Evolutionary conservation across 2,888 invertebrate species (phyloP).

Genomic region (Amphiduros pacificus): DNA sequence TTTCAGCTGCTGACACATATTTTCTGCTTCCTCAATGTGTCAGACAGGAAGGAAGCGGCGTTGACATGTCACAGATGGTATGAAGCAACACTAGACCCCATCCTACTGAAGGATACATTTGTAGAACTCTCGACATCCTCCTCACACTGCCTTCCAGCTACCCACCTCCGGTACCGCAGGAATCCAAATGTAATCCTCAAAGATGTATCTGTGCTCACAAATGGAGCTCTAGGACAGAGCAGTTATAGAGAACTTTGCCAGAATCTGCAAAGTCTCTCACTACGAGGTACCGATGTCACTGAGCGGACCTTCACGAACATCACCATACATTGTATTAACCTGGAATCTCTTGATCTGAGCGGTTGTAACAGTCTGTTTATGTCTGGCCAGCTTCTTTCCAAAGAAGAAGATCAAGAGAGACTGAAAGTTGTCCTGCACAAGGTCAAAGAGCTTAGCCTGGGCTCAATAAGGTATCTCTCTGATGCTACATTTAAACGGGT

Average conservation of each 20-base stretch:
- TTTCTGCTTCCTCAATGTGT: constrained; percentile 59
- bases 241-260: constrained; percentile 29
- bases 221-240: background rate
- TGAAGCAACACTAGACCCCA: constrained; percentile 68
- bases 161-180: background rate
- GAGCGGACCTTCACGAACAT: constrained; percentile 46
- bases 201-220: too few relatives aligned
- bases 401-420: constrained; percentile 62
- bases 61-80: constrained; percentile 71
- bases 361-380: constrained; percentile 74
- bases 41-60: constrained; percentile 71
- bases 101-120: constrained; percentile 65
- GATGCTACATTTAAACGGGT: constrained; percentile 75
- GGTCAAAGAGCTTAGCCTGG: constrained; percentile 67
- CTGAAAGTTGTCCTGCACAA: constrained; percentile 46
- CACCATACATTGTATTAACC: constrained; percentile 55
- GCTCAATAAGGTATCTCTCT: constrained; percentile 73
- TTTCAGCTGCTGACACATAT: constrained; percentile 52
- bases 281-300: constrained; percentile 50
- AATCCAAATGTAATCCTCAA: background rate
- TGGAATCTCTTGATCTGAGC: constrained; percentile 67
- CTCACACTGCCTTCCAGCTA: too few relatives aligned
- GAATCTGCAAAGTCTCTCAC: constrained; percentile 41
- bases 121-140: constrained; percentile 41
- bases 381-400: constrained; percentile 72